Evolutionary conservation across 2,888 invertebrate genomes (phyloP).

Genomic region (Trichopoda pennipes): DNA sequence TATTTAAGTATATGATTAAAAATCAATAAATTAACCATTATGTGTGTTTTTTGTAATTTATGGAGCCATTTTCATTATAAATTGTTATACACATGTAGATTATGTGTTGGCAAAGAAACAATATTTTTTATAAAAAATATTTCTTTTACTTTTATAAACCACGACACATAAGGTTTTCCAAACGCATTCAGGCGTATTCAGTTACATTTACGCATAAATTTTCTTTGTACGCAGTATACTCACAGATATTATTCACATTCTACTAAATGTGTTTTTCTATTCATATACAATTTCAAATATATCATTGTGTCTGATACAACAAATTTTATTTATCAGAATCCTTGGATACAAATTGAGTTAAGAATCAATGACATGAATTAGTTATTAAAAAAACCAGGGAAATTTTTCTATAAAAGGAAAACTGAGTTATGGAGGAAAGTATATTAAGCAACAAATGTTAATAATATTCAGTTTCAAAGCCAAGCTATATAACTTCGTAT

Average conservation of each 20-base stretch:
- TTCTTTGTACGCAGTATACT: no score
- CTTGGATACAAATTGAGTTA: not conserved
- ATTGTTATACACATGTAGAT: slow-evolving; percentile 4
- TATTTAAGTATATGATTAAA: slow-evolving; percentile 16
- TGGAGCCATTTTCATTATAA: slow-evolving; percentile 6
- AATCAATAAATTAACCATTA: slow-evolving; percentile 46
- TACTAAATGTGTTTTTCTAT: no score
- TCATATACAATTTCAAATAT: not conserved
- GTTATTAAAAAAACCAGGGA: not conserved
- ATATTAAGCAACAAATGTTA: no score
- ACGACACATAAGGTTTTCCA: not conserved
- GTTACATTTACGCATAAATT: not conserved
- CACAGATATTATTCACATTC: not conserved
- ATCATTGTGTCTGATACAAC: not conserved
- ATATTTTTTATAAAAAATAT: not conserved
- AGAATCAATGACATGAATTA: not conserved
- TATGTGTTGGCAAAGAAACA: not conserved
- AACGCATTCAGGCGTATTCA: not conserved
- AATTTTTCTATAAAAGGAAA: not conserved
- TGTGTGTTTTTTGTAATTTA: not conserved
- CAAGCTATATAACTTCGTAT: no score
- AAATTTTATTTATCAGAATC: not conserved
- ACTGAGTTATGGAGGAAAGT: not conserved
- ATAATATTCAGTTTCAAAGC: no score
- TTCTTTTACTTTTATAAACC: slow-evolving; percentile 23